Percentiles rank a stretch among this genome's conserved stretches.
These are phyloP conservation scores for Ophiothrix spiculata DNA, from an alignment of 35 echinoderm and acorn worm species.

Conservation along the genomic window DNA sequence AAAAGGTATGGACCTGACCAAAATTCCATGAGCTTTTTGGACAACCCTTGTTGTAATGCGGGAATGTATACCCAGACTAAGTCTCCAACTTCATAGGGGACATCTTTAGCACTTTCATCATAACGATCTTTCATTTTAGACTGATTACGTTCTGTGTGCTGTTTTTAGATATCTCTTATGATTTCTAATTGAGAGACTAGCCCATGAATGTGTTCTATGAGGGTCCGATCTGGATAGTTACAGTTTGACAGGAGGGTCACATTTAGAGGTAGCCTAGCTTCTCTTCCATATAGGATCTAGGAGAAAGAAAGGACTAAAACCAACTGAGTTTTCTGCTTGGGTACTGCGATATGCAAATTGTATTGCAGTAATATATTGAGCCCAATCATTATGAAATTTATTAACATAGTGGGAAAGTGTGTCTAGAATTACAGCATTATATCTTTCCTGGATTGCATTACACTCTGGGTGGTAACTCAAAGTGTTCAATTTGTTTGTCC, in stretches of 20 bases:
- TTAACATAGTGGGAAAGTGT: neutral
- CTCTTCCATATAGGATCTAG: neutral
- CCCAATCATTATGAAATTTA: neutral
- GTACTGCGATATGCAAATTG: neutral
- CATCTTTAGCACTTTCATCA: neutral
- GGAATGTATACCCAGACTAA: slow-evolving; percentile 21
- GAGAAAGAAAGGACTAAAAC: neutral
- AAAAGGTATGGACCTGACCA: slow-evolving; percentile 41
- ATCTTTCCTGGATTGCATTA: neutral
- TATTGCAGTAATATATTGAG: neutral
- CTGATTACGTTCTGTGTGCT: neutral
- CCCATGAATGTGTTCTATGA: neutral
- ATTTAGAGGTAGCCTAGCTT: neutral
- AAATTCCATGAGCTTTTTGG: slow-evolving; percentile 10
- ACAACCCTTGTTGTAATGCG: slow-evolving; percentile 27
- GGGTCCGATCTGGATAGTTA: neutral
- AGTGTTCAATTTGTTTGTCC: neutral
- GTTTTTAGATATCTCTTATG: too few relatives aligned
- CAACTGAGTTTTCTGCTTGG: neutral
- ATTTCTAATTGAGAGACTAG: neutral
- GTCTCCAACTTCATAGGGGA: slow-evolving; percentile 24
- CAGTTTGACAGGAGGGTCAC: neutral
- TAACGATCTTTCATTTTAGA: neutral
- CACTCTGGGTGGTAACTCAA: too few relatives aligned
- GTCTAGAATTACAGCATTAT: neutral